Evolutionary conservation across 2,888 invertebrate species (phyloP).

Genomic region (Platerodrilus igneus): DNA sequence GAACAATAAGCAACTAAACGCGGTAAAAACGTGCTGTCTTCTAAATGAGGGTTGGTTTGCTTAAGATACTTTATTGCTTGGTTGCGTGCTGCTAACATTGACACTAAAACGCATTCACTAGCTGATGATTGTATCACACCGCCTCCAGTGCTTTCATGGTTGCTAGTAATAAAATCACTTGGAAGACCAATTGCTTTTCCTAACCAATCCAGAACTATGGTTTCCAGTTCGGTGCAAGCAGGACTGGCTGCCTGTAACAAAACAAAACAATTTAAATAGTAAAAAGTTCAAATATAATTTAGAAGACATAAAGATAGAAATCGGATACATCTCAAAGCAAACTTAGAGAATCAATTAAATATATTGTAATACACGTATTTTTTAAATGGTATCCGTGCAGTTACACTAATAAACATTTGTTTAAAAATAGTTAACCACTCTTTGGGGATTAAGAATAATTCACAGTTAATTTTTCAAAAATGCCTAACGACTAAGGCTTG

Average conservation of each 20-base stretch:
- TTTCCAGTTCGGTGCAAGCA: conserved; percentile 80
- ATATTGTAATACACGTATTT: no score
- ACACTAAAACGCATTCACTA: conserved; percentile 75
- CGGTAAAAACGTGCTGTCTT: conserved; percentile 70
- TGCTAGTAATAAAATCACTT: conserved; percentile 55
- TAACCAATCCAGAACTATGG: conserved; percentile 78
- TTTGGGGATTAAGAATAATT: no score
- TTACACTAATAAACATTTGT: no score
- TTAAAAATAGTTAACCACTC: no score
- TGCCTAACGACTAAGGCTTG: no score
- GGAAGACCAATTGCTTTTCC: conserved; percentile 73
- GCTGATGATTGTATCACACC: conserved; percentile 82
- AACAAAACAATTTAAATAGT: conserved; percentile 8
- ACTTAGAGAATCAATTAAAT: no score
- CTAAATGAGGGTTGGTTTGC: conserved; percentile 46
- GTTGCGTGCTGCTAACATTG: conserved; percentile 70
- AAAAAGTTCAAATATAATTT: conserved; percentile 1
- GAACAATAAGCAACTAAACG: conserved; percentile 73
- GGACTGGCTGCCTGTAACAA: conserved; percentile 71
- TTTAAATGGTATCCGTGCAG: no score
- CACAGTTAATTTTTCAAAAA: no score
- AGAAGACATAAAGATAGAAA: not conserved
- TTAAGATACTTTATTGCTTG: conserved; percentile 67
- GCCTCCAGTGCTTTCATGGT: conserved; percentile 59
- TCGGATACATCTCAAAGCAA: no score